Evolutionary conservation across 92 coral and sea anemone genomes (phyloP).

Genomic region (Epizoanthus stellaris): DNA sequence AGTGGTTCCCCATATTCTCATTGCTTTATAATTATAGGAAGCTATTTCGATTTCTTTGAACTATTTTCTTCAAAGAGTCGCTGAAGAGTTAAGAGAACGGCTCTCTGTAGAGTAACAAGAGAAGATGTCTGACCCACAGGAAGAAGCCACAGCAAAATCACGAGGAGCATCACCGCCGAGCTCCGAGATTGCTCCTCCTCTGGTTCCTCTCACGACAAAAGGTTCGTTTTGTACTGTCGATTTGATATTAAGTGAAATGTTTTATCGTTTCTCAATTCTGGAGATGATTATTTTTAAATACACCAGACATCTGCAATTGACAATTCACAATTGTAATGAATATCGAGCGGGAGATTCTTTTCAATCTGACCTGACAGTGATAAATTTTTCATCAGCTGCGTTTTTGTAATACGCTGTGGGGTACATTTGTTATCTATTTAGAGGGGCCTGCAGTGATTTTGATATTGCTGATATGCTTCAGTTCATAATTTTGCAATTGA

Average conservation of each 20-base stretch:
- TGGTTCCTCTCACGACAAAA: slow-evolving; percentile 55
- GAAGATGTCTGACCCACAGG: slow-evolving; percentile 74
- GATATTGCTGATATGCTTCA: background rate
- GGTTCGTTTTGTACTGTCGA: slow-evolving; percentile 22
- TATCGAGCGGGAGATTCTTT: background rate
- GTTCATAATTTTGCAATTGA: too few species aligned
- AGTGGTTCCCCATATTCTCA: background rate
- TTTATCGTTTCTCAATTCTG: background rate
- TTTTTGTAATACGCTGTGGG: slow-evolving; percentile 19
- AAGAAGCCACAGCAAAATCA: slow-evolving; percentile 69
- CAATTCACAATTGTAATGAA: background rate
- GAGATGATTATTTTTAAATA: background rate
- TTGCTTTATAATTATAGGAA: background rate
- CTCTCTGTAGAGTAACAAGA: background rate
- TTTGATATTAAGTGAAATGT: background rate
- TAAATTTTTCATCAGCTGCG: slow-evolving; percentile 64
- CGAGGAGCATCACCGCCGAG: slow-evolving; percentile 77
- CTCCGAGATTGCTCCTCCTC: slow-evolving; percentile 80
- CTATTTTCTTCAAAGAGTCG: background rate
- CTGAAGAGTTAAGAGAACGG: background rate
- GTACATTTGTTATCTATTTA: background rate
- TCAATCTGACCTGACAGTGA: background rate
- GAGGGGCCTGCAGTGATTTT: background rate
- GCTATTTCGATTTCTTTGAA: background rate
- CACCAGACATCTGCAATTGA: background rate